These are phyloP conservation scores for Apaloderma vittatum DNA, from an alignment of 2,113 vertebrate species.

Conservation along the genomic window DNA sequence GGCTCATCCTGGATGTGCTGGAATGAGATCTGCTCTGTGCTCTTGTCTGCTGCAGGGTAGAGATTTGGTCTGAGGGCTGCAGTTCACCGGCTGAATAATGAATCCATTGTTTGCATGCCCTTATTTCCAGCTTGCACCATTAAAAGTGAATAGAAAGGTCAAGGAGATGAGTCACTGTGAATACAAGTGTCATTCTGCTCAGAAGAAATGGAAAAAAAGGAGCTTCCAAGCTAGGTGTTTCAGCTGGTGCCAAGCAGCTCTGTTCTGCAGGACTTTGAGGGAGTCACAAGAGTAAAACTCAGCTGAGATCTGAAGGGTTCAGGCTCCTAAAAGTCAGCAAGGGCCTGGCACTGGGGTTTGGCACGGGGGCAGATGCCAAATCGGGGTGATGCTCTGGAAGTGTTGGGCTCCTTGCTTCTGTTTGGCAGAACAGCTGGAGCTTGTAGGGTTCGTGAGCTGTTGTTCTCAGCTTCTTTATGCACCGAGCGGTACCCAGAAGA, in stretches of 20 bases:
- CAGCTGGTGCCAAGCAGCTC: slow-evolving; percentile 7
- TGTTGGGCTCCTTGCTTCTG: accelerated
- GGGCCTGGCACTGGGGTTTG: neutral
- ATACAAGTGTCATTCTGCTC: slow-evolving; percentile 61
- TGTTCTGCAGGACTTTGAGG: neutral
- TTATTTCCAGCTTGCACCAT: slow-evolving; percentile 61
- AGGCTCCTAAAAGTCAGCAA: neutral
- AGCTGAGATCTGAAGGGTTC: neutral
- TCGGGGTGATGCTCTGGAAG: neutral
- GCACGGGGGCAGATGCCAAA: neutral
- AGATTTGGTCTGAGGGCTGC: neutral
- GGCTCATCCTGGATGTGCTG: neutral
- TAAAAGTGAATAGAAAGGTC: slow-evolving; percentile 65
- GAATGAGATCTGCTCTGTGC: neutral
- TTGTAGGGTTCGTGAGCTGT: neutral
- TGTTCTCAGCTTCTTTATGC: accelerated
- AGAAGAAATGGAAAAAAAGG: slow-evolving; percentile 1
- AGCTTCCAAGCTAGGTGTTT: slow-evolving; percentile 10
- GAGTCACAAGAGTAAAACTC: neutral
- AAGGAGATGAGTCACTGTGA: slow-evolving; percentile 68
- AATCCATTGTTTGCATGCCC: slow-evolving; percentile 46
- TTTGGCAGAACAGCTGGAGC: neutral
- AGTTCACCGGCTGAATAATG: slow-evolving; percentile 49
- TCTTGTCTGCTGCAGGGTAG: neutral
- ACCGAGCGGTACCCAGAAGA: neutral